phyloP scores from a whole-genome alignment of 23 tunicate species.

The Pegea sp. region DNA sequence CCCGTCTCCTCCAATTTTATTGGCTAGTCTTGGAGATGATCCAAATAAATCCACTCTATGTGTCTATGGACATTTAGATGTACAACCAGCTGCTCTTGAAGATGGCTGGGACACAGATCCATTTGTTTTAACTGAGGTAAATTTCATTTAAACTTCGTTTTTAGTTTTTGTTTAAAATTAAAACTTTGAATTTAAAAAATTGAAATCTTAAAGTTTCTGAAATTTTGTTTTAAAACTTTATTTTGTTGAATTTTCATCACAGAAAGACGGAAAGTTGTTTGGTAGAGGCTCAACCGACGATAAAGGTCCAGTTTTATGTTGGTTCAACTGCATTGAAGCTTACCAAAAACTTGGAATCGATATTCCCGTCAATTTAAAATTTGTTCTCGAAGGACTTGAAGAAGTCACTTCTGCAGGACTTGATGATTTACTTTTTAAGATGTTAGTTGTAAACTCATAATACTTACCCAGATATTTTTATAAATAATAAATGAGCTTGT shows the following conservation, averaged over 20 bases:
- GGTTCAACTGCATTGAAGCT: constrained; percentile 98
- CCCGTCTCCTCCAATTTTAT: constrained; percentile 70
- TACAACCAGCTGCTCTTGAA: constrained; percentile 74
- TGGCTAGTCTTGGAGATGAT: constrained; percentile 75
- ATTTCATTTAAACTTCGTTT: too few relatives aligned
- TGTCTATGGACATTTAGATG: constrained; percentile 97
- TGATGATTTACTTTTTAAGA: constrained; percentile 64
- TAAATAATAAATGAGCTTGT: too few relatives aligned
- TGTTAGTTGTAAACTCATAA: too few relatives aligned
- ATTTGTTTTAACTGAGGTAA: constrained; percentile 89
- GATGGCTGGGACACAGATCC: constrained; percentile 99
- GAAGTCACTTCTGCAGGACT: constrained; percentile 95
- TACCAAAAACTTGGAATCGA: constrained; percentile 58
- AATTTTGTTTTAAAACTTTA: too few relatives aligned
- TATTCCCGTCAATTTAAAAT: constrained; percentile 80
- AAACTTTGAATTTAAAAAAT: too few relatives aligned
- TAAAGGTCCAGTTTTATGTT: constrained; percentile 91
- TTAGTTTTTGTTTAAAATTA: too few relatives aligned
- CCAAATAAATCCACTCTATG: constrained; percentile 83
- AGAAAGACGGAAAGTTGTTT: constrained; percentile 80
- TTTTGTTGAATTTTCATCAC: too few relatives aligned
- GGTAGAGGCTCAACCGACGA: constrained; percentile 99
- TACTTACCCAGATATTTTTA: too few relatives aligned
- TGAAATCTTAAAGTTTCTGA: too few relatives aligned
- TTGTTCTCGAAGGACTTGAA: constrained; percentile 98